Evolutionary conservation across 2,888 invertebrate genomes (phyloP).

Genomic region (Conchocele bisecta): DNA sequence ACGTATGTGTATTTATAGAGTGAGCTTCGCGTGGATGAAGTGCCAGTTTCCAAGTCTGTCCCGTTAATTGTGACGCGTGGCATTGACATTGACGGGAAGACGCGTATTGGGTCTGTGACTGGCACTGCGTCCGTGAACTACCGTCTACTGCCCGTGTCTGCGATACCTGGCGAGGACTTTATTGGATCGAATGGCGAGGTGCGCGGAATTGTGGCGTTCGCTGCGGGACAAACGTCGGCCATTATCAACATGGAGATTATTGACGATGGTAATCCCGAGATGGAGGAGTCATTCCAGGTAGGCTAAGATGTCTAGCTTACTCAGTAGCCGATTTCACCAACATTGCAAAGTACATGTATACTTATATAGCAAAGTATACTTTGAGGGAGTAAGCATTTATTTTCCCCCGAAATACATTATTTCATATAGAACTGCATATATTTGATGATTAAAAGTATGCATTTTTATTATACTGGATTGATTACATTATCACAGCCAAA

Average conservation of each 20-base stretch:
- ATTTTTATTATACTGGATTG: no score
- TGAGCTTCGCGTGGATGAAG: constrained; percentile 74
- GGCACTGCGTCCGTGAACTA: constrained; percentile 68
- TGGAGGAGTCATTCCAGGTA: constrained; percentile 71
- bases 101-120: constrained; percentile 72
- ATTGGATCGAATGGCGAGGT: constrained; percentile 46
- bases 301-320: no score
- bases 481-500: no score
- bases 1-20: no score
- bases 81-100: constrained; percentile 64
- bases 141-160: constrained; percentile 58
- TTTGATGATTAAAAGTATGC: no score
- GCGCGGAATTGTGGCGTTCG: constrained; percentile 73
- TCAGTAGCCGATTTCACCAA: no score
- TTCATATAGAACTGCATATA: no score
- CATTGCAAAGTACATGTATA: no score
- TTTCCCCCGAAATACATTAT: no score
- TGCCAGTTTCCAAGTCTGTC: constrained; percentile 51
- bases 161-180: constrained; percentile 68
- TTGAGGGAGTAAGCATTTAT: no score
- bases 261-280: constrained; percentile 75
- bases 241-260: constrained; percentile 71
- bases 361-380: no score
- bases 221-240: constrained; percentile 59
- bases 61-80: constrained; percentile 72